These are phyloP conservation scores for Hyposoter didymator DNA, from an alignment of 2,888 invertebrate species.

Conservation along the genomic window DNA sequence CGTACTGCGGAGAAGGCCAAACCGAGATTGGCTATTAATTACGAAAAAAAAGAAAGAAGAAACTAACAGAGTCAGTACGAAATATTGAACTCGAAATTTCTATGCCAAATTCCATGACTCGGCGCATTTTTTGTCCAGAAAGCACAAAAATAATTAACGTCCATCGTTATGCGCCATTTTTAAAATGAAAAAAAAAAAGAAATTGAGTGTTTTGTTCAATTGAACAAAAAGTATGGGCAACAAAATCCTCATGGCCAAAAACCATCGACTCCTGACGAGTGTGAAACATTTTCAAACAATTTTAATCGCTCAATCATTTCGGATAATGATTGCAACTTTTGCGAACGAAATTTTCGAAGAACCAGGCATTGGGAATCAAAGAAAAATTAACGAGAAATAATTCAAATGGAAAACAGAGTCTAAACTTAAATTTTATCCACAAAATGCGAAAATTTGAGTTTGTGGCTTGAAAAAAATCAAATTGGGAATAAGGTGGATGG, in stretches of 20 bases:
- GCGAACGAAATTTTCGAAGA: background rate
- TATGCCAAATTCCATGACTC: background rate
- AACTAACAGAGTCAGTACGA: background rate
- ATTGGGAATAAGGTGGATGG: background rate
- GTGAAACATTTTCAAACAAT: background rate
- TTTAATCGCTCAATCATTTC: no score
- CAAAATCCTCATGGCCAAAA: no score
- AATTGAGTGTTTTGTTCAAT: background rate
- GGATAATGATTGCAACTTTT: background rate
- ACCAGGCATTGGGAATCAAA: background rate
- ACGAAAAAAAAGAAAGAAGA: background rate
- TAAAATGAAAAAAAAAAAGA: background rate
- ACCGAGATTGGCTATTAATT: background rate
- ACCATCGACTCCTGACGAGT: background rate
- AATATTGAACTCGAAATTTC: conserved; percentile 1
- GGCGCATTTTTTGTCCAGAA: background rate
- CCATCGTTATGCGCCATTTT: background rate
- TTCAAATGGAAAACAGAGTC: background rate
- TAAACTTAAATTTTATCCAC: background rate
- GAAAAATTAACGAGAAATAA: background rate
- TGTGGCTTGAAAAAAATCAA: conserved; percentile 12
- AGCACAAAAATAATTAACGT: background rate
- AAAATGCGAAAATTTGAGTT: background rate
- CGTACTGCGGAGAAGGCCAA: background rate
- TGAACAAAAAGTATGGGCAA: background rate